Conservation (phyloP, 2,888 invertebrate genomes). For the Deilephila elpenor region DNA sequence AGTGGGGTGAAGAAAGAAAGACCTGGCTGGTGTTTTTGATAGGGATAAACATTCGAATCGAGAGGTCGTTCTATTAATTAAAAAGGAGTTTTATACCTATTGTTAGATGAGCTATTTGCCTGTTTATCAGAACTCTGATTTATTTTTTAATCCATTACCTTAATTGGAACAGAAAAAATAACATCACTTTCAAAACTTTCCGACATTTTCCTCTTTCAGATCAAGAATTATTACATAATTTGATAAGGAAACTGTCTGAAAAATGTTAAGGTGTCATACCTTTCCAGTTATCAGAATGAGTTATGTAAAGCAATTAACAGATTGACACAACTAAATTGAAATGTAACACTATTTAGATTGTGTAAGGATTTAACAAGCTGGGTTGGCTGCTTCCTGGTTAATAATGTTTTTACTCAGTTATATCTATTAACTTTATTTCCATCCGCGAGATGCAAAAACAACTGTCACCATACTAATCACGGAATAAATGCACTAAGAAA, state of each 20-base stretch:
- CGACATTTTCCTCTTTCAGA: background rate
- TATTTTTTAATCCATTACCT: too few relatives aligned
- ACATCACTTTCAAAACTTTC: too few relatives aligned
- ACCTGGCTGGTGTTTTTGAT: too few relatives aligned
- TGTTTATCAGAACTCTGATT: too few relatives aligned
- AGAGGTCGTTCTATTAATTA: too few relatives aligned
- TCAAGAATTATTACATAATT: too few relatives aligned
- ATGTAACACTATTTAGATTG: background rate
- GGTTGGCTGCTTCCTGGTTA: slow-evolving; percentile 5
- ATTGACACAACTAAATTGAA: background rate
- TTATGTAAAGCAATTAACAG: background rate
- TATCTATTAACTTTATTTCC: slow-evolving; percentile 9
- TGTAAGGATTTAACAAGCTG: background rate
- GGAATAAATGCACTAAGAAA: slow-evolving; percentile 1
- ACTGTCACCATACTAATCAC: background rate
- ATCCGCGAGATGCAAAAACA: background rate
- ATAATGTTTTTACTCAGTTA: slow-evolving; percentile 1
- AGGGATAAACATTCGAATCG: too few relatives aligned
- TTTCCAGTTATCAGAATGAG: slow-evolving; percentile 1
- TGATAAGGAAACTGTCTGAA: background rate
- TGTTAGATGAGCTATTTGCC: too few relatives aligned
- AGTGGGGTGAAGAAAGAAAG: too few relatives aligned
- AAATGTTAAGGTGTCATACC: background rate
- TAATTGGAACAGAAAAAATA: too few relatives aligned
- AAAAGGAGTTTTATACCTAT: too few relatives aligned